phyloP scores from a whole-genome alignment of 2,888 invertebrate species.

The Synanthedon andrenaeformis region DNA sequence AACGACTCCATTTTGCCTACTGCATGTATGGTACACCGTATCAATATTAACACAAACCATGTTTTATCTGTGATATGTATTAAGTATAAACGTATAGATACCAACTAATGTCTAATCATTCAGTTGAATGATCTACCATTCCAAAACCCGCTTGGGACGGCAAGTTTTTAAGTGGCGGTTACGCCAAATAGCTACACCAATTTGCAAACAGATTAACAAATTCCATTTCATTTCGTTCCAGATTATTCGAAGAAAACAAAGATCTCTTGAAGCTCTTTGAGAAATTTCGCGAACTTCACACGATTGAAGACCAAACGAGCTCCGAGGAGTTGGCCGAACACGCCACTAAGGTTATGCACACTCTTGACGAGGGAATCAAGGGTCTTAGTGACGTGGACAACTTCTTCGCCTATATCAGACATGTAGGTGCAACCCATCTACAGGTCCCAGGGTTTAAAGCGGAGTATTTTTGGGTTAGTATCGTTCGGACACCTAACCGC shows the following conservation, averaged over 20 bases:
- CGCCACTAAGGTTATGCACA: constrained; percentile 88
- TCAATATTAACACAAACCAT: too few relatives aligned
- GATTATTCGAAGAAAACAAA: constrained; percentile 86
- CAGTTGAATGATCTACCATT: too few relatives aligned
- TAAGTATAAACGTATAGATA: too few relatives aligned
- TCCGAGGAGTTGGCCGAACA: constrained; percentile 88
- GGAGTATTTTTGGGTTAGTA: constrained; percentile 86
- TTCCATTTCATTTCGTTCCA: constrained; percentile 34
- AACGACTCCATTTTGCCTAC: too few relatives aligned
- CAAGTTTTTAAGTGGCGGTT: too few relatives aligned
- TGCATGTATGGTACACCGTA: too few relatives aligned
- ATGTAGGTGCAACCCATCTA: constrained; percentile 84
- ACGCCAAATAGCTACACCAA: too few relatives aligned
- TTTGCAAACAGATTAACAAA: too few relatives aligned
- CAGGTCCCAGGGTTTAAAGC: constrained; percentile 86
- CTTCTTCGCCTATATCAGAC: constrained; percentile 82
- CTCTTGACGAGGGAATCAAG: constrained; percentile 88
- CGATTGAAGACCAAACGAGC: constrained; percentile 79
- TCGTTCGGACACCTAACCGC: background rate
- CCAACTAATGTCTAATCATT: too few relatives aligned
- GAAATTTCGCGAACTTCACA: constrained; percentile 80
- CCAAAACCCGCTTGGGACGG: too few relatives aligned
- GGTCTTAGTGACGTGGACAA: constrained; percentile 84
- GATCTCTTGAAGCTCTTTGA: constrained; percentile 82
- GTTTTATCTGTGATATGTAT: too few relatives aligned